Base-by-base conservation (phyloP, 2,797 vertebrate genomes). In the Diglossa cyanea region DNA sequence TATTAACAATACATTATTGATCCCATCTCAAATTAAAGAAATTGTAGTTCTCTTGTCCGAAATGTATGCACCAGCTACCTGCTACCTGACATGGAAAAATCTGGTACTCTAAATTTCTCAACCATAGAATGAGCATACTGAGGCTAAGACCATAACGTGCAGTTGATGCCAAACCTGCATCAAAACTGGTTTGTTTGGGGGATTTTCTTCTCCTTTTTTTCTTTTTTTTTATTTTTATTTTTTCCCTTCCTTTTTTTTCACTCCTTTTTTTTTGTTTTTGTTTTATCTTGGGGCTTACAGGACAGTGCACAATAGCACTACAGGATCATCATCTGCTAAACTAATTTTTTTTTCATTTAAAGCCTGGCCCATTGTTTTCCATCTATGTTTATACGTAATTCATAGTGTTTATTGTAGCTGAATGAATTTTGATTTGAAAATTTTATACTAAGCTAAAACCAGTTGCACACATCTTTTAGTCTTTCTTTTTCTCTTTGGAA, bases 1-100 rank as follows among this genome's bases (percentile, higher is more conserved):
- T 96, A 96, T 97, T 95, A 90, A 86, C 91, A 86, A 90, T 79
- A 95, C 86, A 53, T 88, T 88, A 74, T 66, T 88, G 70, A 91
- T 82, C 88, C 91, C 24, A 0, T 95, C 67, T 97, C 79, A 92
- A 90, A 95, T 95, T 83, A 71, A 91, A 91, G 87, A 85, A 93
- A 92, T 76, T 50, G 62, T 70, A 57, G 13, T 93, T 95, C 86
- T 92, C 57, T 81, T 92, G 74, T 91, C 87, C 95, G 82, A 94
- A 86, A 90, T 72, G 83, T 94, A 77, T 28, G 47, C 90, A 95
- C 79, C 84, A 96, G 77, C 77, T 88, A 79, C 94, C 68, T 75
- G 91, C 62, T 96, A 85, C 70, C 94, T 91, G 90, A 92, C 28
- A 40, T 80, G 90, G 95, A 75, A 90, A 94, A 95, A 86, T 42